phyloP scores from a whole-genome alignment of 2,113 vertebrate genomes.

The Oncorhynchus mykiss region DNA sequence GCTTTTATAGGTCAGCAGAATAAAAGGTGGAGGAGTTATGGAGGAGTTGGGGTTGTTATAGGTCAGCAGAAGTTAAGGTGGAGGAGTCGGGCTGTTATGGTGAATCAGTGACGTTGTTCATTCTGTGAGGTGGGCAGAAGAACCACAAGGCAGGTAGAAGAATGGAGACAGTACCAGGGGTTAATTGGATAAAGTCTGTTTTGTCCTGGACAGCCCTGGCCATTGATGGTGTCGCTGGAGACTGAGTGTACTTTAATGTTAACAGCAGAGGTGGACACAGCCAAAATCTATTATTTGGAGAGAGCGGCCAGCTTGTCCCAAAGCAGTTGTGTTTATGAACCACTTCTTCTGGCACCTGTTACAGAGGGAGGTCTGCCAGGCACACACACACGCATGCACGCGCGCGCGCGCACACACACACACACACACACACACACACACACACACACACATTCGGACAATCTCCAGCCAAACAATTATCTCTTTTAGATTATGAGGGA shows the following conservation, averaged over 20 bases:
- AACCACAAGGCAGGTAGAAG: not conserved
- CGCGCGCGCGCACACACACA: slow-evolving; percentile 4
- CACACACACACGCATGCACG: slow-evolving; percentile 8
- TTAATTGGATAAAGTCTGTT: not conserved
- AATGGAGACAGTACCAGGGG: not conserved
- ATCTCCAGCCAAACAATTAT: slow-evolving; percentile 9
- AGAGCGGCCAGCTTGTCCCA: slow-evolving; percentile 74
- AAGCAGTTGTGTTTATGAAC: slow-evolving; percentile 72
- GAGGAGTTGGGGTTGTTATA: not conserved
- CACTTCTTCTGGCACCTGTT: slow-evolving; percentile 52
- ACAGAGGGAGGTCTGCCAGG: slow-evolving; percentile 31
- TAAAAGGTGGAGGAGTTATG: too few species aligned
- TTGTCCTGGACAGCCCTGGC: not conserved
- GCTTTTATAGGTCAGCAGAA: too few species aligned
- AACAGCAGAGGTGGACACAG: slow-evolving; percentile 19
- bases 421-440: slow-evolving; percentile 24
- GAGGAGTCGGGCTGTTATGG: not conserved
- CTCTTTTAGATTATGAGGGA: slow-evolving; percentile 11
- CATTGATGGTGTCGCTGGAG: not conserved
- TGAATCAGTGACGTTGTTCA: not conserved
- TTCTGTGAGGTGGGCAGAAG: not conserved
- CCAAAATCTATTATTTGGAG: slow-evolving; percentile 74
- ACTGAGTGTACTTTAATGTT: not conserved
- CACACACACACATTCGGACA: slow-evolving; percentile 2
- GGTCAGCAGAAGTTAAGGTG: not conserved